Evolutionary conservation across 1,140 invertebrate genomes (phyloP).

Genomic region (Thaumetopoea pityocampa): DNA sequence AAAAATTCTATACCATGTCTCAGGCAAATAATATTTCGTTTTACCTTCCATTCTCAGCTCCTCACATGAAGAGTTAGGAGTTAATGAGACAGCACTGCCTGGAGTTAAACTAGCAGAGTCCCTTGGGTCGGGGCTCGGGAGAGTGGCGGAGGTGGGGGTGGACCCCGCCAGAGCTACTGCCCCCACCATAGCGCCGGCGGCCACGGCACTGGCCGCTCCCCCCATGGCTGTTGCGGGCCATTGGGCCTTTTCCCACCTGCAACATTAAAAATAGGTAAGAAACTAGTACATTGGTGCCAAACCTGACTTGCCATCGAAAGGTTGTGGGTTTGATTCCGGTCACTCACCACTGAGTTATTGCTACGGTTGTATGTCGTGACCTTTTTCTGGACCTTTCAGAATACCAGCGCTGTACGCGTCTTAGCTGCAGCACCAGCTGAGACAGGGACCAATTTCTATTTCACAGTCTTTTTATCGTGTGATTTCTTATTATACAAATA

Average conservation of each 20-base stretch:
- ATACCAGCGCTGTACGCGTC: too few relatives aligned
- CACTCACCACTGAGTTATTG: too few relatives aligned
- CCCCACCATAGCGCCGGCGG: constrained; percentile 57
- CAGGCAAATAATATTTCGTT: constrained; percentile 10
- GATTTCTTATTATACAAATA: too few relatives aligned
- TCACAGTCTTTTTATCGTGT: too few relatives aligned
- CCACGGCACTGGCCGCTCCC: constrained; percentile 50
- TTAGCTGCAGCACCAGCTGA: too few relatives aligned
- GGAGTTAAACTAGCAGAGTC: constrained; percentile 62
- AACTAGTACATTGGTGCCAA: too few relatives aligned
- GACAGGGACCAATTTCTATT: too few relatives aligned
- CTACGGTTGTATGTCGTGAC: too few relatives aligned
- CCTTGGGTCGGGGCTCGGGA: constrained; percentile 40
- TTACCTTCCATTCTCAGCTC: constrained; percentile 55
- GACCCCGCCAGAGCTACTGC: constrained; percentile 55
- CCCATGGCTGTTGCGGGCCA: constrained; percentile 50
- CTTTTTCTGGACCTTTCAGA: too few relatives aligned
- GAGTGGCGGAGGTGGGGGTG: constrained; percentile 23
- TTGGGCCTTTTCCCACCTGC: constrained; percentile 66
- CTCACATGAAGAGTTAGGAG: constrained; percentile 63
- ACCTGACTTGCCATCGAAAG: too few relatives aligned
- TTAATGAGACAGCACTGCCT: constrained; percentile 52
- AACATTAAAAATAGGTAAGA: constrained; percentile 2
- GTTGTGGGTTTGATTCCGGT: too few relatives aligned
- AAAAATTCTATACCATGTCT: neutral